These are phyloP conservation scores for Ateles fusciceps DNA, from an alignment of 2,797 vertebrate genomes.

Conservation along the genomic window DNA sequence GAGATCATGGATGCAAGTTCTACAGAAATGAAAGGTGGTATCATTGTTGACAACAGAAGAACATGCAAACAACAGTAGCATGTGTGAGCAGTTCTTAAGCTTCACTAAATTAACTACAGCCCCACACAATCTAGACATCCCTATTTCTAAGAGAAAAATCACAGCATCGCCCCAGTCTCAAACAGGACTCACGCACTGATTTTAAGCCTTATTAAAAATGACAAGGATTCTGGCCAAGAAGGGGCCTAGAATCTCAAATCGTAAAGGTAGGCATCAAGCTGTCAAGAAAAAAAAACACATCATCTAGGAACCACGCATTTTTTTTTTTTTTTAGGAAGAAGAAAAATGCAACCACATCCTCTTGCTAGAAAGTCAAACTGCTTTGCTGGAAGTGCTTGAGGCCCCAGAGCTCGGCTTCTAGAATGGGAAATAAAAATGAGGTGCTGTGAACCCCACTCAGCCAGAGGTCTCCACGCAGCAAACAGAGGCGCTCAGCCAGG, in stretches of 20 bases:
- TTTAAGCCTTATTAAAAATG: neutral
- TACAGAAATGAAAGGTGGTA: neutral
- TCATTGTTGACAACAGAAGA: fast-evolving
- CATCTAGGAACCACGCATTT: neutral
- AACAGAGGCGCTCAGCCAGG: neutral
- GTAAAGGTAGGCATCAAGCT: neutral
- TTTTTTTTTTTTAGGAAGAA: neutral
- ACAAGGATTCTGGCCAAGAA: neutral
- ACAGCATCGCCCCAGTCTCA: neutral
- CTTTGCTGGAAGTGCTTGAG: neutral
- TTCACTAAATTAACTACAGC: neutral
- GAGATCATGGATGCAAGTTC: neutral
- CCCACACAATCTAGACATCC: neutral
- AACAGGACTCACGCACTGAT: neutral
- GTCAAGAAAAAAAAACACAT: neutral
- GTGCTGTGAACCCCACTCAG: neutral
- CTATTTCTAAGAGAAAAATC: neutral
- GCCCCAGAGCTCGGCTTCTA: neutral
- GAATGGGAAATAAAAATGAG: neutral
- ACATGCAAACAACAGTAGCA: neutral
- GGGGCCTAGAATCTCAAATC: neutral
- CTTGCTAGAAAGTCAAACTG: neutral
- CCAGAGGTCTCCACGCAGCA: neutral
- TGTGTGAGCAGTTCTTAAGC: neutral
- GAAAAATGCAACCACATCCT: neutral